Percentiles rank a stretch among this genome's conserved stretches.
phyloP scores from a whole-genome alignment of 2,797 vertebrate species.

The Mareca penelope region DNA sequence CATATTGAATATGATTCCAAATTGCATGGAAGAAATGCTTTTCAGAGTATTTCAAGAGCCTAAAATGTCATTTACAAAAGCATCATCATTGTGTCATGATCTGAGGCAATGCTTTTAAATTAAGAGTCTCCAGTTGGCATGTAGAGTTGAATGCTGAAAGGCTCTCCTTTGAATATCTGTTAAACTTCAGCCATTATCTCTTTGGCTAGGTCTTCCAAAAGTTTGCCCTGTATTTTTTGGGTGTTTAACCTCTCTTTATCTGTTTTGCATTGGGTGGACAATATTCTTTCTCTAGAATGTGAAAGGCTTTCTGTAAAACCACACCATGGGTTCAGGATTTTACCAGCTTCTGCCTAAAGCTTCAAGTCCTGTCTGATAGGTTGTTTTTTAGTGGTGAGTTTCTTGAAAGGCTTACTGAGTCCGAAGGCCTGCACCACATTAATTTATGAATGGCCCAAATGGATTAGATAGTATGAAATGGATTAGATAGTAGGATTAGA shows the following conservation, averaged over 20 bases:
- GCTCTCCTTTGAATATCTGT: background rate
- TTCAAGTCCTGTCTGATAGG: background rate
- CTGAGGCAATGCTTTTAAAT: background rate
- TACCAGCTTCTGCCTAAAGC: background rate
- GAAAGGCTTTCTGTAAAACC: background rate
- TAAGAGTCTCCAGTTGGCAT: background rate
- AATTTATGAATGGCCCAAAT: background rate
- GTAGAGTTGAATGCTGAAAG: background rate
- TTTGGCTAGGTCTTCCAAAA: background rate
- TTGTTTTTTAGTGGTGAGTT: background rate
- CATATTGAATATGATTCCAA: background rate
- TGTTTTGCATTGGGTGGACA: background rate
- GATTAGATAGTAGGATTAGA: background rate
- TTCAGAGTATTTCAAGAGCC: background rate
- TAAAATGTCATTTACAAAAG: background rate
- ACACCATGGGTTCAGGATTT: background rate
- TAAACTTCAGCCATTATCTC: background rate
- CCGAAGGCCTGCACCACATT: background rate
- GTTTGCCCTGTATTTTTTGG: background rate
- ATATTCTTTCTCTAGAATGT: background rate
- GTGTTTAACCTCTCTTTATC: background rate
- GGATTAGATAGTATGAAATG: background rate
- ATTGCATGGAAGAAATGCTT: background rate
- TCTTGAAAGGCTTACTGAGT: background rate
- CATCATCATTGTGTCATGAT: rapidly evolving